These are phyloP conservation scores for Cryptosula pallasiana DNA, from an alignment of 2,888 invertebrate species.

Conservation along the genomic window DNA sequence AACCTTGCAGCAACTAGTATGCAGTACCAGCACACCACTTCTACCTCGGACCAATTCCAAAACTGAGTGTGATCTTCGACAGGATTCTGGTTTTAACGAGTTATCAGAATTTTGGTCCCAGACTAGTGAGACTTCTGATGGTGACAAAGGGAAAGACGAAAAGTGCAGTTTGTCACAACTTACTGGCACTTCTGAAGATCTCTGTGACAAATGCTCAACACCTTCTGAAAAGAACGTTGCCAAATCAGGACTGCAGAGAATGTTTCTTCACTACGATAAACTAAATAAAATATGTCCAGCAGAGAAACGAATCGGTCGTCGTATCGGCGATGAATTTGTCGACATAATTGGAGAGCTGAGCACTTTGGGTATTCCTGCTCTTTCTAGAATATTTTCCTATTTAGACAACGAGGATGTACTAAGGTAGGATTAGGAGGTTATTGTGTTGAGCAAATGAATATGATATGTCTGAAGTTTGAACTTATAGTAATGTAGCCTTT, in stretches of 20 bases:
- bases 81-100: conserved; percentile 13
- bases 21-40: not conserved
- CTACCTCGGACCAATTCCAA: not conserved
- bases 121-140: too few relatives aligned
- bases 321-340: conserved; percentile 35
- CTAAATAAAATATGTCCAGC: conserved; percentile 25
- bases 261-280: not conserved
- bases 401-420: conserved; percentile 33
- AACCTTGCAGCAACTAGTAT: too few relatives aligned
- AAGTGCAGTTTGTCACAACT: not conserved
- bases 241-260: not conserved
- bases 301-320: conserved; percentile 38
- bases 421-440: too few relatives aligned
- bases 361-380: conserved; percentile 29
- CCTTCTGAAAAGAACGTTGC: not conserved
- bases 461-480: too few relatives aligned
- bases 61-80: not conserved
- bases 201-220: not conserved
- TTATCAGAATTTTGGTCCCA: too few relatives aligned
- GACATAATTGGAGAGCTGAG: conserved; percentile 36
- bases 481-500: too few relatives aligned
- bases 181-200: not conserved
- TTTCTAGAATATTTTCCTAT: conserved; percentile 31
- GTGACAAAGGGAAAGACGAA: too few relatives aligned
- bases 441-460: too few relatives aligned